Percentiles rank a stretch among this genome's conserved stretches.
phyloP scores from a whole-genome alignment of 2,888 invertebrate genomes.

The Drosophila stalkeri region DNA sequence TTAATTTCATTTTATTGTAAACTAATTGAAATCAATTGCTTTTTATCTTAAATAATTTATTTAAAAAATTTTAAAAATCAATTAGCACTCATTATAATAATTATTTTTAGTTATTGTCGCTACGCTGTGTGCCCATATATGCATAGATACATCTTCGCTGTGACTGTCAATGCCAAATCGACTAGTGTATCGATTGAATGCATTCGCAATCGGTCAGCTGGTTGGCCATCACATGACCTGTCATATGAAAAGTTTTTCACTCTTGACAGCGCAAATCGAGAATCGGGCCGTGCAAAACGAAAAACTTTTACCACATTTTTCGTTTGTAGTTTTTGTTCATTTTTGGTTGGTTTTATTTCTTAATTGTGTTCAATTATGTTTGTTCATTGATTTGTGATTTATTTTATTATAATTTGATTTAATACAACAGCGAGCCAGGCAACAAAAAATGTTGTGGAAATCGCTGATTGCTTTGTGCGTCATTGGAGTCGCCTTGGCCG shows the following conservation, averaged over 20 bases:
- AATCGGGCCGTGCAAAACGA: slow-evolving; percentile 64
- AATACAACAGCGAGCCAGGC: slow-evolving; percentile 53
- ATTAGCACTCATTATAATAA: background rate
- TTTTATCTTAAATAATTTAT: background rate
- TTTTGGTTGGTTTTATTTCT: slow-evolving; percentile 67
- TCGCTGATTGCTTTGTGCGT: slow-evolving; percentile 79
- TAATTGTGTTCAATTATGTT: slow-evolving; percentile 49
- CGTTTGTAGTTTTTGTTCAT: slow-evolving; percentile 73
- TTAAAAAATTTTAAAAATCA: background rate
- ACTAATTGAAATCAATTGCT: background rate
- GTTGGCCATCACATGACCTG: slow-evolving; percentile 83
- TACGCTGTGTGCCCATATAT: background rate
- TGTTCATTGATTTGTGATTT: slow-evolving; percentile 43
- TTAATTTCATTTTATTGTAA: background rate
- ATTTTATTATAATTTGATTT: slow-evolving; percentile 52
- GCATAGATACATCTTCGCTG: background rate
- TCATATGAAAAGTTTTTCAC: slow-evolving; percentile 83
- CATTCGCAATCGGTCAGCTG: slow-evolving; percentile 54
- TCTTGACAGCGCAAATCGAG: slow-evolving; percentile 79
- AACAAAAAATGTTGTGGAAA: slow-evolving; percentile 78
- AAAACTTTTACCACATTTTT: slow-evolving; percentile 65
- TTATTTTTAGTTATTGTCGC: background rate
- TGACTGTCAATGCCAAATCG: slow-evolving; percentile 26
- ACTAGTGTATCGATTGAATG: slow-evolving; percentile 28
- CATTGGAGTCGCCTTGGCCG: slow-evolving; percentile 79